phyloP scores from a whole-genome alignment of 2,113 vertebrate genomes.

The Neotragus pygmaeus region DNA sequence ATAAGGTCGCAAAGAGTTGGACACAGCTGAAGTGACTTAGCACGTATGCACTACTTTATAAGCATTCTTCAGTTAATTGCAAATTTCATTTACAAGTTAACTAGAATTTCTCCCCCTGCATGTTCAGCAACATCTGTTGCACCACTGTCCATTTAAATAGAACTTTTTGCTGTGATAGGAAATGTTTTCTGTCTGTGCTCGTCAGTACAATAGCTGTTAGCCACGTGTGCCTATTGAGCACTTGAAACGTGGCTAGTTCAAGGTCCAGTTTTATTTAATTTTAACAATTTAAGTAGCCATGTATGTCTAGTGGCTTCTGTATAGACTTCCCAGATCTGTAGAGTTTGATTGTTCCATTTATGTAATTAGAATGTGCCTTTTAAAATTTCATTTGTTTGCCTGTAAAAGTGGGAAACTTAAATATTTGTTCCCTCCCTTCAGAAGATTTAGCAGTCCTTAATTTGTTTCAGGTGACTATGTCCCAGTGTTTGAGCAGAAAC shows the following conservation, averaged over 20 bases:
- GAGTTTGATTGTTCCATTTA: not conserved
- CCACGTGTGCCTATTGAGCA: not conserved
- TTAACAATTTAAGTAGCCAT: constrained; percentile 1
- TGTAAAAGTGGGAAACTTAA: constrained; percentile 25
- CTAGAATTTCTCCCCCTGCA: not conserved
- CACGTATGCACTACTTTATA: not conserved
- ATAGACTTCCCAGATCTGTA: not conserved
- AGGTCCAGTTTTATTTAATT: constrained; percentile 16
- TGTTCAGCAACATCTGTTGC: not conserved
- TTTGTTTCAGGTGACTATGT: not conserved
- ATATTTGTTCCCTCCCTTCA: not conserved
- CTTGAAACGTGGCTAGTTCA: not conserved
- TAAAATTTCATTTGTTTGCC: constrained; percentile 33
- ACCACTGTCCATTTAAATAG: not conserved
- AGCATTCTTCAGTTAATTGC: constrained; percentile 20
- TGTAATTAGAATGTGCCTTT: not conserved
- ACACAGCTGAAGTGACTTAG: not conserved
- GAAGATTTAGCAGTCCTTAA: not conserved
- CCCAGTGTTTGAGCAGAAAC: not conserved
- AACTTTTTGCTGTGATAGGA: not conserved
- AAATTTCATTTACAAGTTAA: not conserved
- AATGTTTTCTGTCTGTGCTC: not conserved
- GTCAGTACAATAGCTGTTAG: not conserved
- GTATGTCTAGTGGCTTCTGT: not conserved
- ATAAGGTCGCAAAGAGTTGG: not conserved